Evolutionary conservation across 1,140 invertebrate genomes (phyloP).

Genomic region (Eueides isabella): DNA sequence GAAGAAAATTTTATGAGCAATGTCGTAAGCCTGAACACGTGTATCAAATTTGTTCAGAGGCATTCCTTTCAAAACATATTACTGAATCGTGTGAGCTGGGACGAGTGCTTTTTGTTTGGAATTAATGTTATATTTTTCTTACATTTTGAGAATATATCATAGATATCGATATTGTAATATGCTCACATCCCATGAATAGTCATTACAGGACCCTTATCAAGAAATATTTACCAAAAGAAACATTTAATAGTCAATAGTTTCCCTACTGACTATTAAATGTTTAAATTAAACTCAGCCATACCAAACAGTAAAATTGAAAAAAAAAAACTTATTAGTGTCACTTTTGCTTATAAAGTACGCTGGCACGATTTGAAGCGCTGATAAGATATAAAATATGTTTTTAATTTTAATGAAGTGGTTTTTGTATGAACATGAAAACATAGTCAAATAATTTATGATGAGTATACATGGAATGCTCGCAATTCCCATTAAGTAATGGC

Average conservation of each 20-base stretch:
- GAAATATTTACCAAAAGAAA: neutral
- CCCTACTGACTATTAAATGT: no score
- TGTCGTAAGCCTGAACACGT: conserved; percentile 14
- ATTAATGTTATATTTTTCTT: conserved; percentile 9
- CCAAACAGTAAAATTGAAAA: neutral
- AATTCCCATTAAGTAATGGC: conserved; percentile 9
- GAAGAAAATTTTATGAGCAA: conserved; percentile 17
- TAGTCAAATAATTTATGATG: conserved; percentile 5
- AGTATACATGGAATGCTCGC: conserved; percentile 1
- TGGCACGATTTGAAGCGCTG: neutral
- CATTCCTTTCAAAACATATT: conserved; percentile 28
- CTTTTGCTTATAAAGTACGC: neutral
- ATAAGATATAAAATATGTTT: neutral
- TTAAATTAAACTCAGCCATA: no score
- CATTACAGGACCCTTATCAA: neutral
- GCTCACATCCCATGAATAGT: neutral
- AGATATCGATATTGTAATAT: neutral
- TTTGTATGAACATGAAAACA: neutral
- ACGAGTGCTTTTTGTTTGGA: conserved; percentile 19
- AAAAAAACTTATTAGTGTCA: neutral
- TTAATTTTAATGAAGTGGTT: conserved; percentile 1
- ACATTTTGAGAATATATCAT: neutral
- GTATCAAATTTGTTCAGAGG: conserved; percentile 19
- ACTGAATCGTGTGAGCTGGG: conserved; percentile 13
- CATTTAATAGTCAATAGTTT: no score